Base-by-base conservation (phyloP, 2,797 vertebrate species). In the Knipowitschia caucasica region DNA sequence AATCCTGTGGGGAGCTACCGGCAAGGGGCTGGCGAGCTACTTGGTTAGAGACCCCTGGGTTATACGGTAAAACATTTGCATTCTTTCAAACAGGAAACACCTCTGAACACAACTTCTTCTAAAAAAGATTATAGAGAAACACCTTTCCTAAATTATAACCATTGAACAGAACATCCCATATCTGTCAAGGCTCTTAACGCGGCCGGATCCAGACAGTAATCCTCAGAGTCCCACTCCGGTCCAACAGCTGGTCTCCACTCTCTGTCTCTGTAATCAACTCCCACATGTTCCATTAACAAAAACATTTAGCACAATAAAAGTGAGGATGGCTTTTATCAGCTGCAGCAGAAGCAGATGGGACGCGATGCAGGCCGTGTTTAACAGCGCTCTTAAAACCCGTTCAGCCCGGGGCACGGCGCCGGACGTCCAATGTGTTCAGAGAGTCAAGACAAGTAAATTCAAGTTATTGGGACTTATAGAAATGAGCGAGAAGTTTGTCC, bases 231-330 rank as follows among this genome's bases (percentile, higher is more conserved):
- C 62, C 57, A 17, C 31, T 29, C 59, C 57, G 56, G 59, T 64
- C 27, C 74, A 74, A 67, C 83, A 84, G 80, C 67, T 82, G 77
- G 80, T 79, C 36, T 50, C 38, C 24, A 36, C 29, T 40, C 78
- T 67, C 31, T 39, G 43, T n/a, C 56, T 81, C 60, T 78, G 47
- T 77, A 73, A 84, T 84, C 58, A 81, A 29, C 54, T 60, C 59
- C 62, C 73, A 71, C 67, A 76, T 73, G 78, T 78, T 81, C 26
- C 20, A 47, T 79, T 50, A 66, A 50, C 51, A 53, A 33, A 69
- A 71, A 55, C 6, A 49, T 53, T 50, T 67, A 69, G 45, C 51
- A 67, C 58, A 77, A 65, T 77, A 69, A 78, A 75, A 66, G 38
- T 3, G 63, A 67, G 39, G 56, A 44, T 53, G 50, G 52, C 56